phyloP scores from a whole-genome alignment of 2,888 invertebrate species.

The Slavum lentiscoides region DNA sequence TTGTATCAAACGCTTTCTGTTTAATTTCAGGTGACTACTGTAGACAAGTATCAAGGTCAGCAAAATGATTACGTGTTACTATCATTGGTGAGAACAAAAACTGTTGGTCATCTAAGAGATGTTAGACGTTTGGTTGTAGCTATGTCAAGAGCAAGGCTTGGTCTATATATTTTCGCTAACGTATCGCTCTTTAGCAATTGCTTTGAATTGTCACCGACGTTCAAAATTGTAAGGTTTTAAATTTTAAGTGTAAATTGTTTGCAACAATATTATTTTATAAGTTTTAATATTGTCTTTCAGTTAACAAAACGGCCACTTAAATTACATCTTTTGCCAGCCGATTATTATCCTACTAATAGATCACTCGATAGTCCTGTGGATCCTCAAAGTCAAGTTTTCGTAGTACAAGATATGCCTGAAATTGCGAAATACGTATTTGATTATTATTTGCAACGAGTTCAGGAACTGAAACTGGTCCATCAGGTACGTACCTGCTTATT shows the following conservation, averaged over 20 bases:
- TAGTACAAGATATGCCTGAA: conserved; percentile 85
- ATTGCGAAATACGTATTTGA: conserved; percentile 95
- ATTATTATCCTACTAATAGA: conserved; percentile 76
- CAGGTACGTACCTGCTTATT: conserved; percentile 33
- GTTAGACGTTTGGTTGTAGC: conserved; percentile 95
- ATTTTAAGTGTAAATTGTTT: not conserved
- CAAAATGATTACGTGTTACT: conserved; percentile 98
- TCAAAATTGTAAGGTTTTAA: conserved; percentile 72
- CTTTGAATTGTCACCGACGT: conserved; percentile 93
- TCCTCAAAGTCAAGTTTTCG: conserved; percentile 63
- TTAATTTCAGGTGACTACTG: conserved; percentile 77
- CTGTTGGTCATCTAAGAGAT: conserved; percentile 97
- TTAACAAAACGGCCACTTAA: conserved; percentile 80
- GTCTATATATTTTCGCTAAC: conserved; percentile 93
- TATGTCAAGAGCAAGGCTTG: conserved; percentile 94
- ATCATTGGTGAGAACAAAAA: conserved; percentile 91
- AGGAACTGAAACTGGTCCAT: conserved; percentile 63
- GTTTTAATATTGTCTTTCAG: conserved; percentile 62
- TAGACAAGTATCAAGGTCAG: conserved; percentile 99
- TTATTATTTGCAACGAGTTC: conserved; percentile 80
- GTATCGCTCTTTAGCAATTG: conserved; percentile 93
- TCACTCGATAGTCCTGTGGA: conserved; percentile 60
- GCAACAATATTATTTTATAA: not conserved
- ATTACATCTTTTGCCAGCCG: conserved; percentile 78
- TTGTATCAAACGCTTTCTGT: conserved; percentile 29